These are phyloP conservation scores for Geothlypis trichas DNA, from an alignment of 2,113 vertebrate genomes.

Conservation along the genomic window DNA sequence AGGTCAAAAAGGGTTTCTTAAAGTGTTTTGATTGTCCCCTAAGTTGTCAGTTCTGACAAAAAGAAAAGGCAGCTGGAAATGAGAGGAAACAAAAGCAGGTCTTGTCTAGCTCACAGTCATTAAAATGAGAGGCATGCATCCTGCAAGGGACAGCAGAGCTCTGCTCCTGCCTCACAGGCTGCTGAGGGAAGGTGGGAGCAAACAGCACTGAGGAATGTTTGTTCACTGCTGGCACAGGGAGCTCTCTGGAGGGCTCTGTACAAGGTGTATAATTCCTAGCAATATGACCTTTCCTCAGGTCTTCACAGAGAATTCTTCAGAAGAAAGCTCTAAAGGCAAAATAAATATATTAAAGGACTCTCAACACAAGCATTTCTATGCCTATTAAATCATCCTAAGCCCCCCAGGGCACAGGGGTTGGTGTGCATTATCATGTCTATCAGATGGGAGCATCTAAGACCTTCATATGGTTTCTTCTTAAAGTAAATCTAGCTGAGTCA, in stretches of 20 bases:
- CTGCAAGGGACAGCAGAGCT: neutral
- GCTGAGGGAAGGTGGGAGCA: neutral
- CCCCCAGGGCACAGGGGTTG: neutral
- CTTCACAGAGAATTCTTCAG: neutral
- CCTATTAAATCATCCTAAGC: neutral
- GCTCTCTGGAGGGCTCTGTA: neutral
- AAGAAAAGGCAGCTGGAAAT: neutral
- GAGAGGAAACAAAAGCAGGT: neutral
- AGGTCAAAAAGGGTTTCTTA: neutral
- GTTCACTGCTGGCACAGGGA: neutral
- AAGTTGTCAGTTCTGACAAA: neutral
- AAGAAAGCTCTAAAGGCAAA: conserved; percentile 12
- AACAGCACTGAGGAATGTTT: conserved; percentile 33
- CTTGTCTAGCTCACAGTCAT: neutral
- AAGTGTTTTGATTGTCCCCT: neutral
- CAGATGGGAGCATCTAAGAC: neutral
- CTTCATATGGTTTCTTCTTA: neutral
- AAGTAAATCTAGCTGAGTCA: neutral
- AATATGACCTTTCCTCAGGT: conserved; percentile 21
- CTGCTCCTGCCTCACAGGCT: neutral
- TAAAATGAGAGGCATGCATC: neutral
- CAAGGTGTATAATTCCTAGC: conserved; percentile 10
- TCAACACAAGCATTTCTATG: neutral
- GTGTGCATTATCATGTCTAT: neutral
- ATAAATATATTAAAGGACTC: conserved; percentile 25